These are phyloP conservation scores for Cranoglanis bouderius DNA, from an alignment of 2,113 vertebrate genomes.

Conservation along the genomic window DNA sequence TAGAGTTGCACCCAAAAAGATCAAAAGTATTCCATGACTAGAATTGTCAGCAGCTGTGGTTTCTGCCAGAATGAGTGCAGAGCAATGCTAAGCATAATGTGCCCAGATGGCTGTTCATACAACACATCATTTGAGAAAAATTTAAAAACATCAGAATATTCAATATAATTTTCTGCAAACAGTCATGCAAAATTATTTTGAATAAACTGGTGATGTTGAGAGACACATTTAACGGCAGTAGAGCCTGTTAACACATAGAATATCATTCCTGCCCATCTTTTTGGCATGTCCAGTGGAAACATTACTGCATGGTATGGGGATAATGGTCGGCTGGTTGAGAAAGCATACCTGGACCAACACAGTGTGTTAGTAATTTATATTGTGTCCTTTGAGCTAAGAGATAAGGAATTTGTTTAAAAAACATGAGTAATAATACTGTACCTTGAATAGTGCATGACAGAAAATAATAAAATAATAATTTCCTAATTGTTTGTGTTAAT, in stretches of 20 bases:
- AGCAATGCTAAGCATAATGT: too few relatives aligned
- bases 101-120: too few relatives aligned
- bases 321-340: slow-evolving; percentile 26
- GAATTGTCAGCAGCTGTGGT: too few relatives aligned
- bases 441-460: slow-evolving; percentile 75
- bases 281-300: not conserved
- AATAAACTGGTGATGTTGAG: not conserved
- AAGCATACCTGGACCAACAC: slow-evolving; percentile 26
- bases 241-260: slow-evolving; percentile 20
- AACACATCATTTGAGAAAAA: too few relatives aligned
- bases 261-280: slow-evolving; percentile 5
- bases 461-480: slow-evolving; percentile 75
- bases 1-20: too few relatives aligned
- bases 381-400: not conserved
- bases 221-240: slow-evolving; percentile 17
- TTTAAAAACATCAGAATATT: too few relatives aligned
- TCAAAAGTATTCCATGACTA: too few relatives aligned
- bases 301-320: slow-evolving; percentile 11
- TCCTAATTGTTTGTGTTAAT: slow-evolving; percentile 62
- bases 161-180: not conserved
- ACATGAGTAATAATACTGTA: not conserved
- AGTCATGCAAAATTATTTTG: not conserved
- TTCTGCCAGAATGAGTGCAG: too few relatives aligned
- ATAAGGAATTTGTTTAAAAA: not conserved
- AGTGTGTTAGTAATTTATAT: not conserved